Conservation (phyloP, 1,140 invertebrate species). For the Eubasilissa regina region DNA sequence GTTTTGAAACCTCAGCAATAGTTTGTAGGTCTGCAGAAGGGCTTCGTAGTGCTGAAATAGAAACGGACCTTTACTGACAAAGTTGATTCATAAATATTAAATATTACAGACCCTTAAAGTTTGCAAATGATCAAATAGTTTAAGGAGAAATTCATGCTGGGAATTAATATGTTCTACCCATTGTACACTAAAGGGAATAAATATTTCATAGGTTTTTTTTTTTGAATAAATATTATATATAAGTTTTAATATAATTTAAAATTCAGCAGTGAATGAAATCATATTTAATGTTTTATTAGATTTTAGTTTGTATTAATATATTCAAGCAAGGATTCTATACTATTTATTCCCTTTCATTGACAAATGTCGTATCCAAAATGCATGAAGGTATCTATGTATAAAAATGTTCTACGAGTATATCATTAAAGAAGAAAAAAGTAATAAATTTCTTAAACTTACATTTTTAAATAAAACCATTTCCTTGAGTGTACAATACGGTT, state of each 20-base stretch:
- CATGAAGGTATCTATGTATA: slow-evolving; percentile 2
- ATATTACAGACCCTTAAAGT: no score
- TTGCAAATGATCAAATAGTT: neutral
- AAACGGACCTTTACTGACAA: slow-evolving; percentile 9
- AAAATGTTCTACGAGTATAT: slow-evolving; percentile 25
- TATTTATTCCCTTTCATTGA: slow-evolving; percentile 49
- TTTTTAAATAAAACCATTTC: slow-evolving; percentile 51
- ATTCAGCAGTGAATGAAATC: no score
- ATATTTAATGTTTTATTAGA: no score
- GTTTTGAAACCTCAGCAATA: slow-evolving; percentile 54
- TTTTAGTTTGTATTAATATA: neutral
- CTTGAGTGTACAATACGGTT: slow-evolving; percentile 60
- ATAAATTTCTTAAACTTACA: slow-evolving; percentile 55
- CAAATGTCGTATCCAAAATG: neutral
- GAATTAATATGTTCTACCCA: slow-evolving; percentile 57
- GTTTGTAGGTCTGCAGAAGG: slow-evolving; percentile 54
- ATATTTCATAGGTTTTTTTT: slow-evolving; percentile 50
- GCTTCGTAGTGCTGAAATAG: slow-evolving; percentile 57
- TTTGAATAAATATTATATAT: neutral
- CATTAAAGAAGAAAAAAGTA: slow-evolving; percentile 48
- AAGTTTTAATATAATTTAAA: neutral
- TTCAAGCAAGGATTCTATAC: neutral
- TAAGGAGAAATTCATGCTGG: neutral
- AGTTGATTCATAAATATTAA: neutral
- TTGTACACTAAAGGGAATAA: slow-evolving; percentile 73